Base-by-base conservation (phyloP, 2,888 invertebrate species). In the Latrodectus elegans region DNA sequence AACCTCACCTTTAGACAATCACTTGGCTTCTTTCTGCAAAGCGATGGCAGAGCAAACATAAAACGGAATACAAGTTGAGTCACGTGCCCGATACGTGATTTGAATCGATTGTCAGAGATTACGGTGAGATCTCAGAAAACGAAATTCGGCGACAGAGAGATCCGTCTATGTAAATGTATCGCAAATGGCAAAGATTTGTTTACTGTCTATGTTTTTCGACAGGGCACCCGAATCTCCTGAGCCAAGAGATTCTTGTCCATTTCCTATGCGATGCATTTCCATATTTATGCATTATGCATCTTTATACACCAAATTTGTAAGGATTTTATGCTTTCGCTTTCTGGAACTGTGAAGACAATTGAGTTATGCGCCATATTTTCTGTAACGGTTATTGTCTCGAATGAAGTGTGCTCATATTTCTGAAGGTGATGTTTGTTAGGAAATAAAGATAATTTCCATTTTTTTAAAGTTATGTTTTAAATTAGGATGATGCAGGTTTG, bases 41-140 rank as follows among this genome's bases (percentile, higher is more conserved):
- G 38, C 38, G 38, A 38, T 38, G 38, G 2, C 38, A 38, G 38
- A 6, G 38, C 38, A 38, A 38, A 38, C 38, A 38, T 38, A 38
- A 38, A 38, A 38, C 38, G 38, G 38, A 38, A 83, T 71, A 26
- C 60, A 64, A 51, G 51, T 51, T 68, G 76, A 83, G 76, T 83
- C 83, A 83, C 76, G 83, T 76, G 83, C 71, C n/a, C 15, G 14
- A 76, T 60, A 84, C 77, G 84, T 77, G 77, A 84, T 84, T 84
- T 73, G 84, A 84, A 84, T 84, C 77, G 77, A 84, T 84, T 84
- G 77, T 77, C 72, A 22, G 65, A 77, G 84, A 84, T 84, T 84
- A 84, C 77, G 72, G 38, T n/a, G 65, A 70, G 70, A 76, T 83
- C 76, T 70, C 55, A 64, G 60, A 60, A 68, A 52, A 22, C 22